phyloP scores from a whole-genome alignment of 2,797 vertebrate genomes.

The Falco peregrinus region DNA sequence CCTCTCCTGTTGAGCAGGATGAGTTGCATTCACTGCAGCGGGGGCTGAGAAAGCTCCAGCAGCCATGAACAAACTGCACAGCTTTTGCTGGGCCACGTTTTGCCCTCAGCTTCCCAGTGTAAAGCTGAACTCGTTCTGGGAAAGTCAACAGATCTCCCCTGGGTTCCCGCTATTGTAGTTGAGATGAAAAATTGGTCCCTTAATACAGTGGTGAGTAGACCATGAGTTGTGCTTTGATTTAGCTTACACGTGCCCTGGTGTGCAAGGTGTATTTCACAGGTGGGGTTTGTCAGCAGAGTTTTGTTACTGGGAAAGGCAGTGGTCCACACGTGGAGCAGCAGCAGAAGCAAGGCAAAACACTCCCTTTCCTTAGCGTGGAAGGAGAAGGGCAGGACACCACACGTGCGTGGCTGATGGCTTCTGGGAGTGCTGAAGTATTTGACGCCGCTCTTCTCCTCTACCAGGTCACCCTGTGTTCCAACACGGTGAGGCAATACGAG shows the following conservation, averaged over 20 bases:
- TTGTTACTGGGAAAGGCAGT: not conserved
- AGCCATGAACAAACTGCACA: no score
- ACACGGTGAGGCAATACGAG: constrained; percentile 80
- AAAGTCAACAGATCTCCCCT: no score
- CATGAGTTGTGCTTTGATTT: not conserved
- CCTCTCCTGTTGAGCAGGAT: no score
- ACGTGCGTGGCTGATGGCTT: fast-evolving
- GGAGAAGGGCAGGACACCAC: not conserved
- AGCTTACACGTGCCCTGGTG: not conserved
- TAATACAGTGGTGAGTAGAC: no score
- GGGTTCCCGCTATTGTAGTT: no score
- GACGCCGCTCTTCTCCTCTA: not conserved
- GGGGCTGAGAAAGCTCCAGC: no score
- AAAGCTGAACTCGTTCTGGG: no score
- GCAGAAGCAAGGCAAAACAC: not conserved
- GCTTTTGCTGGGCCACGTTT: no score
- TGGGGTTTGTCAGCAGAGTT: not conserved
- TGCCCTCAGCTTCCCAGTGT: no score
- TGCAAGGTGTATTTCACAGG: not conserved
- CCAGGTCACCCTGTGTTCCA: constrained; percentile 92
- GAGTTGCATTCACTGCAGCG: no score
- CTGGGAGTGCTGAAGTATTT: not conserved
- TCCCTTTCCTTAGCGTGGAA: not conserved
- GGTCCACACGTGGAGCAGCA: not conserved
- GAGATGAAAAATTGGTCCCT: no score